Percentiles rank a stretch among this genome's conserved stretches.
Conservation (phyloP, 2,888 invertebrate genomes). For the Acanthosepion lycidas region DNA sequence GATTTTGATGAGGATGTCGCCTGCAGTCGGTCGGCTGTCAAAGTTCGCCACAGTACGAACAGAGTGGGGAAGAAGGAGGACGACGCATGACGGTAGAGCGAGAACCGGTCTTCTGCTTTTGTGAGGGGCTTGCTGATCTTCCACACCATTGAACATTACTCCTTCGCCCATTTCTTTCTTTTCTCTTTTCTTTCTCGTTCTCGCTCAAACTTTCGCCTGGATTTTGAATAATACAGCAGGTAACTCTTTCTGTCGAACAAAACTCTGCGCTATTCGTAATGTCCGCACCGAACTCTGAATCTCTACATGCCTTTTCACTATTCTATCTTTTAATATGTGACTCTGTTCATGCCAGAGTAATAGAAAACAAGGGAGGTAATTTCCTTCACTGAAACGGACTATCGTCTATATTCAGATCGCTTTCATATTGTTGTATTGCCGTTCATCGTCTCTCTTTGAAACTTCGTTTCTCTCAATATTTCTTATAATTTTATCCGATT, state of each 20-base stretch:
- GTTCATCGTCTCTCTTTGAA: background rate
- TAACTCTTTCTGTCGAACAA: background rate
- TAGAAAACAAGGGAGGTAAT: background rate
- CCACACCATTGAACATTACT: background rate
- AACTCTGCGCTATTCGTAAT: background rate
- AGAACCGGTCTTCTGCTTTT: background rate
- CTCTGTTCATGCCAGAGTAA: background rate
- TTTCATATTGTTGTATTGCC: background rate
- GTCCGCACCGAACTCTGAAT: background rate
- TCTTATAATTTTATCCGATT: background rate
- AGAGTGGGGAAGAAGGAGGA: background rate
- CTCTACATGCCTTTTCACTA: background rate
- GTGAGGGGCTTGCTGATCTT: background rate
- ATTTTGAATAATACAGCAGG: background rate
- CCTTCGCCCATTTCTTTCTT: background rate
- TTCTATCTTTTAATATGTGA: background rate
- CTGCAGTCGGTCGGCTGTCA: constrained; percentile 22
- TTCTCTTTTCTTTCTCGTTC: background rate
- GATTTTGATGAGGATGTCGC: constrained; percentile 14
- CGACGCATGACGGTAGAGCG: background rate
- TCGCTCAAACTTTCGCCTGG: background rate
- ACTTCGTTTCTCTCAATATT: background rate
- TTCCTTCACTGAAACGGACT: background rate
- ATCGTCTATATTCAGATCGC: background rate
- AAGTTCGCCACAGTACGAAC: background rate